A percentile compares a stretch with the other conserved stretches of the same genome.
Evolutionary conservation across 1,140 invertebrate species (phyloP).

Genomic region (Drosophila grimshawi): DNA sequence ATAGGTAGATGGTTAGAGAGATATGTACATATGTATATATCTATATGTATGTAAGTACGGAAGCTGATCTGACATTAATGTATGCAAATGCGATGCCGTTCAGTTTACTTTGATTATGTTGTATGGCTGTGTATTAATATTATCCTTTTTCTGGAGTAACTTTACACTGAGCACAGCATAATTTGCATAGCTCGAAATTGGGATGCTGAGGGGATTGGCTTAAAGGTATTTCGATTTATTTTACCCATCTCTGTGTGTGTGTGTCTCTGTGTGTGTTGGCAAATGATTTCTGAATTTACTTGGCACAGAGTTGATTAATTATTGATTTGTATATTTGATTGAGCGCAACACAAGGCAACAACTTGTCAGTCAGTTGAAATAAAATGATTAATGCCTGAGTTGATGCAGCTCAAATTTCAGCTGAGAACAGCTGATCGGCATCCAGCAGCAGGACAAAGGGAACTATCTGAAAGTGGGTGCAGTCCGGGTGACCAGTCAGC

Average conservation of each 20-base stretch:
- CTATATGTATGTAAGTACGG: constrained; percentile 12
- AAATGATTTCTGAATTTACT: constrained; percentile 70
- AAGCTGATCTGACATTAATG: constrained; percentile 56
- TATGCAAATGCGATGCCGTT: constrained; percentile 72
- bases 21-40: constrained; percentile 8
- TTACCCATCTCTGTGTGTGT: background rate
- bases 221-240: constrained; percentile 42
- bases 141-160: constrained; percentile 71
- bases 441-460: too few relatives aligned
- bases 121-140: constrained; percentile 62
- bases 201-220: constrained; percentile 25
- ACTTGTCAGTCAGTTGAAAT: constrained; percentile 11
- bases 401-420: constrained; percentile 39
- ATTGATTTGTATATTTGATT: constrained; percentile 77
- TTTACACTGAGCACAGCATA: constrained; percentile 54
- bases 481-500: constrained; percentile 15
- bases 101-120: constrained; percentile 73
- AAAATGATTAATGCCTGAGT: constrained; percentile 44
- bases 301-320: constrained; percentile 75
- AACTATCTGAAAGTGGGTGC: constrained; percentile 15
- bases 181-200: constrained; percentile 64
- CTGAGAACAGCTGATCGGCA: constrained; percentile 7
- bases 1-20: constrained; percentile 17
- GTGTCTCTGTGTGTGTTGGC: constrained; percentile 35
- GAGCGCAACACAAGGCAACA: constrained; percentile 32